Base-by-base conservation (phyloP, 2,113 vertebrate species). In the Gallinago media region DNA sequence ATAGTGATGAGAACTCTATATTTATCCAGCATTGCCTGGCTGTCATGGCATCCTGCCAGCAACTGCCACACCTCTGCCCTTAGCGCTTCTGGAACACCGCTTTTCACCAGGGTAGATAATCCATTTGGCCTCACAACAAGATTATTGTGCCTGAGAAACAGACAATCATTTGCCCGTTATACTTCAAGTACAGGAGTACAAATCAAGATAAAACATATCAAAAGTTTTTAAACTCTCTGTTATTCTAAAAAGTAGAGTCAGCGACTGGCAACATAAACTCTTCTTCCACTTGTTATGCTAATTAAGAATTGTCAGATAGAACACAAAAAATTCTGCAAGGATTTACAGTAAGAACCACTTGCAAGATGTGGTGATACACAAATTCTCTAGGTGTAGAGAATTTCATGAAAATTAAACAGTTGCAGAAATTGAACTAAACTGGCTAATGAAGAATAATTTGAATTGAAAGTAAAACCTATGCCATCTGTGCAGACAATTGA, bases 61-160 rank as follows among this genome's bases (percentile, higher is more conserved):
- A 99, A 96, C 97, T 99, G 99, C 99, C 99, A 99, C 76, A 99
- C 99, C 95, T 99, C 99, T 52, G 99, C 99, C 96, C 99, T 98
- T 58, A 99, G 97, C 3, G 99, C 99, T 94, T 99, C 99, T 2
- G 99, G 99, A 94, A 99, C 98, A 5, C 99, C 99, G 5, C 98
- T 98, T 91, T 98, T 99, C 89, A 99, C 99, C 98, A 99, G 96
- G 3, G 98, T 97, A 56, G 98, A 97, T 49, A 99, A 94, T 32
- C 99, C 99, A 47, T 99, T 99, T 0, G 99, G 99, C 78, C 99
- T 98, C 79, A 95, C 97, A 71, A 98, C 97, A 90, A 99, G 99
- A 95, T 99, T 99, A 86, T 46, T 99, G 82, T 99, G 99, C 99
- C 99, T 99, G 96, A 93, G 71, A 89, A 96, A 88, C 15, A 92